phyloP scores from a whole-genome alignment of 2,113 vertebrate species.

The Gymnogyps californianus region DNA sequence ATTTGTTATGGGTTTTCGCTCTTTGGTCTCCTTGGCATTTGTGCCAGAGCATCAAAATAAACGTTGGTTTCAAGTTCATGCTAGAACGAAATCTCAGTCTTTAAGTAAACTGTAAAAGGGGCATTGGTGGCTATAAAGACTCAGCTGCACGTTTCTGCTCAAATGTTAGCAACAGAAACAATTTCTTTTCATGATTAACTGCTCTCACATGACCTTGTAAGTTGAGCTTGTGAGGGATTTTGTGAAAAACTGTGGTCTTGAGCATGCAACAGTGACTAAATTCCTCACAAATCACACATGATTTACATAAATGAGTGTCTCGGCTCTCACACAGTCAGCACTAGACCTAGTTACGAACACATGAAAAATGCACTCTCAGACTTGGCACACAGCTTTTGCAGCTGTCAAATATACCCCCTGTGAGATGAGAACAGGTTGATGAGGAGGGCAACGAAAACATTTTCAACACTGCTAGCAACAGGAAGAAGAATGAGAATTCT shows the following conservation, averaged over 20 bases:
- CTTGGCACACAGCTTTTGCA: constrained; percentile 9
- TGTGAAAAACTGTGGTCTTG: background rate
- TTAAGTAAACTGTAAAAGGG: background rate
- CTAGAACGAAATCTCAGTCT: background rate
- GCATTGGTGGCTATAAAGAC: background rate
- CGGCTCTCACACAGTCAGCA: background rate
- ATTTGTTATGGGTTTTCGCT: background rate
- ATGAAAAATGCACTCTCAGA: constrained; percentile 37
- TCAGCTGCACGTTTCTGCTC: background rate
- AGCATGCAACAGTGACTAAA: background rate
- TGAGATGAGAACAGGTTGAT: constrained; percentile 24
- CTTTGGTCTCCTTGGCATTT: background rate
- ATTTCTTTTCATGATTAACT: background rate
- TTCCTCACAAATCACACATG: background rate
- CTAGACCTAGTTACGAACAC: background rate
- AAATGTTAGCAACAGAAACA: background rate
- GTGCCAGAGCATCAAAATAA: background rate
- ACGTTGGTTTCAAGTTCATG: background rate
- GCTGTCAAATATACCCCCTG: constrained; percentile 18
- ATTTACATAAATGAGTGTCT: constrained; percentile 1
- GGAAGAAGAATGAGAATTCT: constrained; percentile 50
- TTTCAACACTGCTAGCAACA: constrained; percentile 17
- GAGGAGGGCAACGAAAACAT: constrained; percentile 9
- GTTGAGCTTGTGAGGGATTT: background rate
- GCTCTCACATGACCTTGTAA: background rate